Base-by-base conservation (phyloP, 1,140 invertebrate species). In the Cydia pomonella region DNA sequence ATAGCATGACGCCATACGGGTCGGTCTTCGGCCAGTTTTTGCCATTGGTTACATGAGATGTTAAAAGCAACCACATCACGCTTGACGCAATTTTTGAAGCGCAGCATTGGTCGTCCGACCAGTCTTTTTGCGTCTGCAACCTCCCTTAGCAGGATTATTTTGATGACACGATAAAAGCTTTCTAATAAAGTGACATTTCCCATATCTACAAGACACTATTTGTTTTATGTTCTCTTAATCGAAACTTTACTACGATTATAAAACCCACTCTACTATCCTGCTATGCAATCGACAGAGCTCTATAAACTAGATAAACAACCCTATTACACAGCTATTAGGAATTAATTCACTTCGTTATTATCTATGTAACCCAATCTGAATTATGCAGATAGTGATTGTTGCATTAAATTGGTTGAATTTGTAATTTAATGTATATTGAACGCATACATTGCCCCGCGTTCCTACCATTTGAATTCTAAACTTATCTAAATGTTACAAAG, bases 341-440 rank as follows among this genome's bases (percentile, higher is more conserved):
- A 29, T 29, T 27, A 66, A 29, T 66, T 27, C n/a, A 29, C 25
- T 66, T 66, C 13, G 27, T 27, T 16, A 29, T 29, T 29, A n/a
- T 33, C 16, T 21, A 66, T 63, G 62, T 63, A 63, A 66, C 25
- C 27, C 16, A n/a, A 66, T 38, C 63, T 29, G 16, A 66, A 33
- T 27, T 66, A 66, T 66, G 63, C 63, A 25, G 62, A 25, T 63
- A 66, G 27, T 38, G 25, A 38, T 23, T 64, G 23, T 66, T 66
- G 63, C 29, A 66, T 66, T 66, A 66, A 66, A 18, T 27, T 25
- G 62, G 10, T 25, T 63, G 62, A 27, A 27, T 63, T 27, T 63
- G 12, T 63, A 63, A 63, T 66, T 64, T 27, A 3, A 38, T 66
- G 63, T 53, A 18, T 18, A 18, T 53, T n/a, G 16, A 16, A 53